phyloP scores from a whole-genome alignment of 2,888 invertebrate species.

The Leptinotarsa peninsularis region DNA sequence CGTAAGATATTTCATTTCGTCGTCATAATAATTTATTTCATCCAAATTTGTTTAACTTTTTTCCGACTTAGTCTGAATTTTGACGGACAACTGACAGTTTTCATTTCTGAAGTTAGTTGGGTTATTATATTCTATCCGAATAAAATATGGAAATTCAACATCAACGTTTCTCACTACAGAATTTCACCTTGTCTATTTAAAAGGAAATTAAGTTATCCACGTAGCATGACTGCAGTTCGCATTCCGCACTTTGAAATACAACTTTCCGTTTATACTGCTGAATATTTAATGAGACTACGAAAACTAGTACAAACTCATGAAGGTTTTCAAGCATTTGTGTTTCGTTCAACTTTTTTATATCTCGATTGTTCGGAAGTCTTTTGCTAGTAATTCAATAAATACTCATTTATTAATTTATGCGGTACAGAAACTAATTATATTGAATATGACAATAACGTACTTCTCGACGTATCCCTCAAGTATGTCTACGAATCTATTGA shows the following conservation, averaged over 20 bases:
- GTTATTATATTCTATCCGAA: slow-evolving; percentile 34
- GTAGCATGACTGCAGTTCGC: slow-evolving; percentile 56
- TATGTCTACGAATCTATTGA: too few species aligned
- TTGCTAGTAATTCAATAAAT: too few species aligned
- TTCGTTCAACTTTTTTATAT: slow-evolving; percentile 14
- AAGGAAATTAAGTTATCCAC: slow-evolving; percentile 60
- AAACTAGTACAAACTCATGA: slow-evolving; percentile 9
- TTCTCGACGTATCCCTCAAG: too few species aligned
- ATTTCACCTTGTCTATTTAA: slow-evolving; percentile 52
- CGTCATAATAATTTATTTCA: too few species aligned
- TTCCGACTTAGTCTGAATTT: background rate
- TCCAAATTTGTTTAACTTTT: too few species aligned
- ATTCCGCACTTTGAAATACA: slow-evolving; percentile 52
- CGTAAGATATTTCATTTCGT: too few species aligned
- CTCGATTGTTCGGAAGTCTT: background rate
- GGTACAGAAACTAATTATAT: too few species aligned
- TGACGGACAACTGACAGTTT: background rate
- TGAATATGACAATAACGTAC: too few species aligned
- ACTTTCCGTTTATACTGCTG: slow-evolving; percentile 42
- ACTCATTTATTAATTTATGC: too few species aligned
- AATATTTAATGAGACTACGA: slow-evolving; percentile 43
- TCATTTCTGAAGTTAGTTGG: background rate
- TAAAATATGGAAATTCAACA: slow-evolving; percentile 37
- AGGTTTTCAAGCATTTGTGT: slow-evolving; percentile 22
- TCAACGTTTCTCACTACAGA: slow-evolving; percentile 32